Conservation (phyloP, 1,140 invertebrate species). For the Brachionus paranguensis region DNA sequence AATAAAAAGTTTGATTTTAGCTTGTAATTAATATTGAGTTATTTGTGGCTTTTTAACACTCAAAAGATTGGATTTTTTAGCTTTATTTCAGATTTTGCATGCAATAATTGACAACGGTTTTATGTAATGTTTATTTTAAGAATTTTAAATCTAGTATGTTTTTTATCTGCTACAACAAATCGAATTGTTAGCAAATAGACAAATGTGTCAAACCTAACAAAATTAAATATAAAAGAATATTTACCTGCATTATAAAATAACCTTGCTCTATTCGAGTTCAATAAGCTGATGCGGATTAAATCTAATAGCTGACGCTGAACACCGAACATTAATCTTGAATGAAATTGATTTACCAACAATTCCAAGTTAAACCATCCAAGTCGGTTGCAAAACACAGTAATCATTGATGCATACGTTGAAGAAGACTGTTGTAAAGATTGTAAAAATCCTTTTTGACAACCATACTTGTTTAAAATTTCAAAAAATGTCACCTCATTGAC, state of each 20-base stretch:
- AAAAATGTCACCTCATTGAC: conserved; percentile 79
- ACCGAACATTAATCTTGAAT: conserved; percentile 85
- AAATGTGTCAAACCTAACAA: too few species aligned
- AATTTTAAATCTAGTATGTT: too few species aligned
- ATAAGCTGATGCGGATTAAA: conserved; percentile 72
- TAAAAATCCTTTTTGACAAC: conserved; percentile 73
- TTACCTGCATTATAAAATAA: conserved; percentile 74
- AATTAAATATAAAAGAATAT: too few species aligned
- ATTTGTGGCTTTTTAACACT: too few species aligned
- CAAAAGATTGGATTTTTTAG: too few species aligned
- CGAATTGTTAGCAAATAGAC: too few species aligned
- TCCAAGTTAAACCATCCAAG: conserved; percentile 88
- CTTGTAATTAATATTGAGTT: too few species aligned
- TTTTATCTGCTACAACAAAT: too few species aligned
- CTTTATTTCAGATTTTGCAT: too few species aligned
- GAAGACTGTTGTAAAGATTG: conserved; percentile 88
- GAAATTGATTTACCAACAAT: conserved; percentile 81
- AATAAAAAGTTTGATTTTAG: too few species aligned
- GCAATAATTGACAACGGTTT: too few species aligned
- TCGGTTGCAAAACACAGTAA: conserved; percentile 81
- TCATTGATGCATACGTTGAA: conserved; percentile 91
- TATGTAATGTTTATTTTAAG: too few species aligned
- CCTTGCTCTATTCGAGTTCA: conserved; percentile 78
- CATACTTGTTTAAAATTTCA: conserved; percentile 73
- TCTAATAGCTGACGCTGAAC: conserved; percentile 85